Conservation (phyloP, 2,888 invertebrate genomes). For the Rhagophthalmus giganteus region DNA sequence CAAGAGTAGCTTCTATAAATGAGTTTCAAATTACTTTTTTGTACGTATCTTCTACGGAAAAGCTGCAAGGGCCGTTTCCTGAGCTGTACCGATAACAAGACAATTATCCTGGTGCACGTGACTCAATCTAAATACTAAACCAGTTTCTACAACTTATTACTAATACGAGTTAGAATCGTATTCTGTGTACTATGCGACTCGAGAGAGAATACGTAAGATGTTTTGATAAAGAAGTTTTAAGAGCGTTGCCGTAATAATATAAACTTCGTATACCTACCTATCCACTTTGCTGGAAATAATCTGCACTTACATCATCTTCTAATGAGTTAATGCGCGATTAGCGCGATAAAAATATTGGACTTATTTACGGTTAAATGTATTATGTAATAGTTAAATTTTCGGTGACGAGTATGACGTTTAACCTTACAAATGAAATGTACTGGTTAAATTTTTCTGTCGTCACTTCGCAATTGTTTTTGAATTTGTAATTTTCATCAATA, state of each 20-base stretch:
- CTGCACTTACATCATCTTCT: no score
- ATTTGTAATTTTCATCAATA: no score
- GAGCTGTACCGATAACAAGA: constrained; percentile 27
- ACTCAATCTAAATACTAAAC: constrained; percentile 29
- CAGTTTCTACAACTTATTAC: constrained; percentile 23
- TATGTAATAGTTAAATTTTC: no score
- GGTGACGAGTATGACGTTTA: no score
- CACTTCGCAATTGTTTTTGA: no score
- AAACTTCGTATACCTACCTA: no score
- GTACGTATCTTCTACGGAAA: background rate
- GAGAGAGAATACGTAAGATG: constrained; percentile 16
- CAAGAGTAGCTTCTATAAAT: constrained; percentile 17
- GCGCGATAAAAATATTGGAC: no score
- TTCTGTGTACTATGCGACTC: constrained; percentile 15
- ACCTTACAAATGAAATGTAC: no score
- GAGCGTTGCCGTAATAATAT: constrained; percentile 6
- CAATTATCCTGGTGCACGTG: constrained; percentile 25
- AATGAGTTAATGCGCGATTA: no score
- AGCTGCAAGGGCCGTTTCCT: constrained; percentile 5
- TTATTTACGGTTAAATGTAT: no score
- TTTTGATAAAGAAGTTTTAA: constrained; percentile 21
- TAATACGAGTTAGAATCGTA: constrained; percentile 22
- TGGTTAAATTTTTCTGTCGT: no score
- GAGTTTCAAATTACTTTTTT: constrained; percentile 24
- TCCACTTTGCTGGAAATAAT: no score